A percentile compares a stretch with the other conserved stretches of the same genome.
phyloP scores from a whole-genome alignment of 2,797 vertebrate species.

The Cyclura pinguis region DNA sequence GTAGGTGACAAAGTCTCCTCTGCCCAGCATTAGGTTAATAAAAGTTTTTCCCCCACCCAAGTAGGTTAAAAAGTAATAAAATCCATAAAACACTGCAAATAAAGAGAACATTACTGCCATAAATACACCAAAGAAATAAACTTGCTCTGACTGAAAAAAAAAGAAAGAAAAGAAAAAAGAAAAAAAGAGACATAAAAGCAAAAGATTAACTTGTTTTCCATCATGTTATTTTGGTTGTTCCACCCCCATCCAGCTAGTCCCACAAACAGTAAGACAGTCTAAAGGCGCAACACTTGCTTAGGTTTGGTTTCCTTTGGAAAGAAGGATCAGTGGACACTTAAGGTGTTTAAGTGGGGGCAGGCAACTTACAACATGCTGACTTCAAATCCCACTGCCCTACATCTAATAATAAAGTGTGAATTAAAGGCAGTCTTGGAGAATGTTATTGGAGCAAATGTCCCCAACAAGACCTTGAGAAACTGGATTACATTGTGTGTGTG shows the following conservation, averaged over 20 bases:
- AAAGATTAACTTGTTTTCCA: no score
- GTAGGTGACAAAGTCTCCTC: conserved; percentile 35
- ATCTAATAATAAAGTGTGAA: background rate
- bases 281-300: no score
- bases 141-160: background rate
- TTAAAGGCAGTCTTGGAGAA: no score
- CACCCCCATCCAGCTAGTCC: no score
- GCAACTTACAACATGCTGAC: background rate
- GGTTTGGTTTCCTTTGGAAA: background rate
- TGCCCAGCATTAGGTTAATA: no score
- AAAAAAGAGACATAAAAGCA: background rate
- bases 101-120: conserved; percentile 18
- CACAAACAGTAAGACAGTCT: no score
- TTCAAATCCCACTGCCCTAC: background rate
- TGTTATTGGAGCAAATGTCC: no score
- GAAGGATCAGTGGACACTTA: no score
- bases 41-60: no score
- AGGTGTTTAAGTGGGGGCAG: background rate
- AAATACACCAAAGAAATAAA: conserved; percentile 19
- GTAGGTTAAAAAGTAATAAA: conserved; percentile 30
- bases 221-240: no score
- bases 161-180: background rate
- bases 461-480: no score
- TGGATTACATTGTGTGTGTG: no score
- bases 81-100: conserved; percentile 24